Evolutionary conservation across 2,797 vertebrate genomes (phyloP).

Genomic region (Hemibagrus guttatus): DNA sequence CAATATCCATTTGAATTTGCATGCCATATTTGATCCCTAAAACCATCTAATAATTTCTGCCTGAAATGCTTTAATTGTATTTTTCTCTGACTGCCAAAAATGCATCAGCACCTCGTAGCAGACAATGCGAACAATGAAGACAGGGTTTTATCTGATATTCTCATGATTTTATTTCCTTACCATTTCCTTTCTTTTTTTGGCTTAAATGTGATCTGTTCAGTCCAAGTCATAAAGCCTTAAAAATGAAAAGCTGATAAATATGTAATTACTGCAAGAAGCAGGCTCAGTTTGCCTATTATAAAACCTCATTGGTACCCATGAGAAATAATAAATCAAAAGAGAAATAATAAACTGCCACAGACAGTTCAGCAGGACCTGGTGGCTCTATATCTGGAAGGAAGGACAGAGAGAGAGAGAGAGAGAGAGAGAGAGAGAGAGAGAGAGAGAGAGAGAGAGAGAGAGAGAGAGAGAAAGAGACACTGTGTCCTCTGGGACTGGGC

Average conservation of each 20-base stretch:
- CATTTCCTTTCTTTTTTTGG: constrained; percentile 12
- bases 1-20: neutral
- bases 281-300: constrained; percentile 19
- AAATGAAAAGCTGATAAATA: constrained; percentile 23
- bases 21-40: neutral
- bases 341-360: constrained; percentile 35
- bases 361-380: constrained; percentile 22
- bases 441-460: constrained; percentile 24
- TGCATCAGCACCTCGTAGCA: neutral
- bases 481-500: constrained; percentile 44
- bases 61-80: neutral
- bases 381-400: constrained; percentile 34
- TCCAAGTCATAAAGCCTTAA: constrained; percentile 22
- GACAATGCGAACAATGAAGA: neutral
- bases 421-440: constrained; percentile 22
- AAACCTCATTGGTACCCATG: constrained; percentile 38
- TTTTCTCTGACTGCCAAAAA: neutral
- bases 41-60: neutral
- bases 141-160: constrained; percentile 32
- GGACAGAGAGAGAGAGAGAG: constrained; percentile 40
- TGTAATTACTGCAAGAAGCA: constrained; percentile 27
- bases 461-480: neutral
- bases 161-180: constrained; percentile 13
- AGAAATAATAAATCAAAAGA: constrained; percentile 46
- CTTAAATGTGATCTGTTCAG: constrained; percentile 21